Evolutionary conservation across 2,888 invertebrate species (phyloP).

Genomic region (Lasioglossum lativentre): DNA sequence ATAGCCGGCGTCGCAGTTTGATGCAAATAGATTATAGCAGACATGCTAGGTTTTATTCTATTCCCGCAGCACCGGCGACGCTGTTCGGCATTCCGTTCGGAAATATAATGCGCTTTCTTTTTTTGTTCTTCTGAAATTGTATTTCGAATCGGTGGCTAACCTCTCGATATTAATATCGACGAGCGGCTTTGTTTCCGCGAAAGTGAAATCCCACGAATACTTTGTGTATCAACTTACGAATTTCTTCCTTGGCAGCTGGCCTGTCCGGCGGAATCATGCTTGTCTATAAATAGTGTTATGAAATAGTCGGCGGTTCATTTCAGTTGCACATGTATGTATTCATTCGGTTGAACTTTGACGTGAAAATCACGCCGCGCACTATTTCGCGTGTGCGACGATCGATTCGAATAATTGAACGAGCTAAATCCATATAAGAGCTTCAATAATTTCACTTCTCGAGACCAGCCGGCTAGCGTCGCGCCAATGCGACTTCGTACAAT

Average conservation of each 20-base stretch:
- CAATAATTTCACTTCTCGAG: background rate
- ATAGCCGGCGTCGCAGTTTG: background rate
- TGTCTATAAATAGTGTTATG: constrained; percentile 28
- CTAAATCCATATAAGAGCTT: no score
- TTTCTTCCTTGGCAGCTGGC: constrained; percentile 36
- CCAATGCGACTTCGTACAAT: background rate
- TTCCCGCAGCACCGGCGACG: no score
- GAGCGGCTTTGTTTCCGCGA: constrained; percentile 1
- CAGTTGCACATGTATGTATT: background rate
- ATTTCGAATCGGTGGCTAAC: background rate
- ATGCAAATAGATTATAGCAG: background rate
- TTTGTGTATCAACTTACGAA: constrained; percentile 15
- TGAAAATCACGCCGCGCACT: constrained; percentile 20
- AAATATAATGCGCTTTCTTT: background rate
- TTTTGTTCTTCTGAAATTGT: background rate
- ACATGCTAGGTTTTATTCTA: background rate
- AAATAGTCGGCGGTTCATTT: background rate
- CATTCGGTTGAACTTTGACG: constrained; percentile 32
- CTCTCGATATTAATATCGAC: constrained; percentile 48
- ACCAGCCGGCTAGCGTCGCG: background rate
- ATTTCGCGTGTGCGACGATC: background rate
- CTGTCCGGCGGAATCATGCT: background rate
- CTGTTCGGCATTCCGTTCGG: constrained; percentile 8
- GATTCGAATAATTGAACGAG: background rate
- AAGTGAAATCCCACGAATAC: background rate